These are phyloP conservation scores for Schizopygopsis malacanthus DNA, from an alignment of 2,797 vertebrate genomes.

Conservation along the genomic window DNA sequence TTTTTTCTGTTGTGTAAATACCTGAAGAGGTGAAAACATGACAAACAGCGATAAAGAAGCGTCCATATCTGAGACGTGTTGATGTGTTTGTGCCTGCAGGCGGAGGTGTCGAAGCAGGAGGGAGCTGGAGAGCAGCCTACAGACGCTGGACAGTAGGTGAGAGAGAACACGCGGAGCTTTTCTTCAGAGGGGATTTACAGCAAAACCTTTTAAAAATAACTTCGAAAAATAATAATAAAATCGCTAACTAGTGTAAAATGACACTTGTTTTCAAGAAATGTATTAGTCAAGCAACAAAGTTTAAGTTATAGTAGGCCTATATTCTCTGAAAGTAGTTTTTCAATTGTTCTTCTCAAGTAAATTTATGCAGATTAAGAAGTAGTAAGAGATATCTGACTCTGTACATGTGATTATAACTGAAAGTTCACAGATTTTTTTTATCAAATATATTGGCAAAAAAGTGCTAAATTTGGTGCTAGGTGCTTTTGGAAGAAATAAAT, in stretches of 20 bases:
- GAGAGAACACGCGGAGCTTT: background rate
- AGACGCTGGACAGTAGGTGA: conserved; percentile 69
- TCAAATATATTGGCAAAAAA: background rate
- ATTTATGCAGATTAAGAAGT: background rate
- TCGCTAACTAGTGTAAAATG: background rate
- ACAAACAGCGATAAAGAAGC: background rate
- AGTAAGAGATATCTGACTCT: background rate
- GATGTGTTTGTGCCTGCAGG: conserved; percentile 56
- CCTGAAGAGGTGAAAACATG: no score
- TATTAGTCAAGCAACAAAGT: no score
- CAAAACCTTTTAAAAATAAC: background rate
- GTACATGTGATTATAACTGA: background rate
- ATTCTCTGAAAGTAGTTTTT: background rate
- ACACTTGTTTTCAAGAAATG: no score
- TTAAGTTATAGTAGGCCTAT: no score
- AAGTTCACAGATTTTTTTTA: background rate
- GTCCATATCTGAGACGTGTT: conserved; percentile 8
- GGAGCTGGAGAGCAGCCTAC: conserved; percentile 56
- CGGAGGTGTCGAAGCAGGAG: conserved; percentile 57
- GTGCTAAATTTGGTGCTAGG: no score
- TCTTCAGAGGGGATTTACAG: background rate
- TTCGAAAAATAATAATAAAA: background rate
- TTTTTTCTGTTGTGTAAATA: background rate
- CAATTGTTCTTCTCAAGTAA: background rate
- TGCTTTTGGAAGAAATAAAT: no score